Percentiles rank a stretch among this genome's conserved stretches.
phyloP scores from a whole-genome alignment of 2,113 vertebrate genomes.

The Jacana jacana region DNA sequence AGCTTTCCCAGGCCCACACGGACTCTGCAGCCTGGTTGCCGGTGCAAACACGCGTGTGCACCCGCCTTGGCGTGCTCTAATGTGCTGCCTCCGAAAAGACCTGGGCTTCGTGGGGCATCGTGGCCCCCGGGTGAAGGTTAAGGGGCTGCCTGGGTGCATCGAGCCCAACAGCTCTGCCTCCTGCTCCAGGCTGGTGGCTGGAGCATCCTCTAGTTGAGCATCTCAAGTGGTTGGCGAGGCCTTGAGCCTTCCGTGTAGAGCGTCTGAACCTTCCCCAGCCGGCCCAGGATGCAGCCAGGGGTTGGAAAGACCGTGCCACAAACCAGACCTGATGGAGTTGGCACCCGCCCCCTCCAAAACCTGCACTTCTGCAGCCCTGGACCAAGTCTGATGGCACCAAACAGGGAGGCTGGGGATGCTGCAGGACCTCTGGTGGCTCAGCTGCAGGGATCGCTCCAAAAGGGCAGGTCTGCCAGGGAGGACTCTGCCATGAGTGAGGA shows the following conservation, averaged over 20 bases:
- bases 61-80: fast-evolving
- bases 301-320: background rate
- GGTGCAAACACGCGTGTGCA: fast-evolving
- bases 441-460: background rate
- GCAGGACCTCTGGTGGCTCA: background rate
- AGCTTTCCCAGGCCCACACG: too few relatives aligned
- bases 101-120: background rate
- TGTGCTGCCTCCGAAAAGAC: background rate
- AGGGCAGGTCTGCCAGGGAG: background rate
- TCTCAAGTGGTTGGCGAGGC: background rate
- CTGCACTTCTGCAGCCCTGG: background rate
- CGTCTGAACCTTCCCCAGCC: background rate
- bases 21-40: background rate
- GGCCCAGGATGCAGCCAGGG: background rate
- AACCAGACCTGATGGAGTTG: background rate
- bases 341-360: background rate
- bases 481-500: background rate
- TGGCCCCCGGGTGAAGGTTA: background rate
- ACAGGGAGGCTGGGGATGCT: background rate
- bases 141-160: fast-evolving
- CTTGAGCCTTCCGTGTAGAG: background rate
- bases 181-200: background rate
- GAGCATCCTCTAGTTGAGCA: background rate
- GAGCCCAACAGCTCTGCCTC: background rate
- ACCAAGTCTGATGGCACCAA: background rate